Evolutionary conservation across 2,797 vertebrate species (phyloP).

Genomic region (Rhynchotus rufescens): DNA sequence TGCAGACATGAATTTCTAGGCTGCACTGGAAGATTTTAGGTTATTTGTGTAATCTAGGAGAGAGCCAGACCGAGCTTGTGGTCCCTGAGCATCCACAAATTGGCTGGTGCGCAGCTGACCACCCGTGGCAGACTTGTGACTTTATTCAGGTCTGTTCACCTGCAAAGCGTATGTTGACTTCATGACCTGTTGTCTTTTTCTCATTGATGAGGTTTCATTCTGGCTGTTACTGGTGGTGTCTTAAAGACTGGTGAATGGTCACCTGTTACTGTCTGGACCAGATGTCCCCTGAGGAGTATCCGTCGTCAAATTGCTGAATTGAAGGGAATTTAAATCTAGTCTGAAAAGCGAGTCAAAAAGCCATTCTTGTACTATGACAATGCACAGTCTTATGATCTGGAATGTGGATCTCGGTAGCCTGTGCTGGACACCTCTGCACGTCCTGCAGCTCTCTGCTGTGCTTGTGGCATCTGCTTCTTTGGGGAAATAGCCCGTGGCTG

Average conservation of each 20-base stretch:
- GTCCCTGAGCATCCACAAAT: neutral
- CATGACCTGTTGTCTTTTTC: neutral
- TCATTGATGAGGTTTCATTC: neutral
- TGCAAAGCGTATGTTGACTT: neutral
- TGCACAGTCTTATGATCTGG: fast-evolving
- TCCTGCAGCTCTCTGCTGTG: neutral
- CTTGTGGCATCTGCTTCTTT: neutral
- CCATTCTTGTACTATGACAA: neutral
- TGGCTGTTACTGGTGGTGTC: neutral
- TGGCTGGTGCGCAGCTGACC: neutral
- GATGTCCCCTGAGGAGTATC: neutral
- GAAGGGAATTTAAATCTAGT: neutral
- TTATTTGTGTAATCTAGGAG: neutral
- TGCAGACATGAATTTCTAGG: neutral
- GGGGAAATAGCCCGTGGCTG: neutral
- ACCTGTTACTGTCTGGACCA: neutral
- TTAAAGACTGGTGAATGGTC: neutral
- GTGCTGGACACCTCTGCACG: neutral
- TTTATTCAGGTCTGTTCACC: neutral
- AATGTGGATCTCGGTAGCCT: fast-evolving
- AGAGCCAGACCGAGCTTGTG: neutral
- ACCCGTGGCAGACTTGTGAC: neutral
- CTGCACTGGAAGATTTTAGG: neutral
- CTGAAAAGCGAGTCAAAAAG: neutral
- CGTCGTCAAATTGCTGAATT: neutral